Evolutionary conservation across 2,113 vertebrate species (phyloP), one percentile per base, ranked within the genome.

Genomic region (Ahaetulla prasina): DNA sequence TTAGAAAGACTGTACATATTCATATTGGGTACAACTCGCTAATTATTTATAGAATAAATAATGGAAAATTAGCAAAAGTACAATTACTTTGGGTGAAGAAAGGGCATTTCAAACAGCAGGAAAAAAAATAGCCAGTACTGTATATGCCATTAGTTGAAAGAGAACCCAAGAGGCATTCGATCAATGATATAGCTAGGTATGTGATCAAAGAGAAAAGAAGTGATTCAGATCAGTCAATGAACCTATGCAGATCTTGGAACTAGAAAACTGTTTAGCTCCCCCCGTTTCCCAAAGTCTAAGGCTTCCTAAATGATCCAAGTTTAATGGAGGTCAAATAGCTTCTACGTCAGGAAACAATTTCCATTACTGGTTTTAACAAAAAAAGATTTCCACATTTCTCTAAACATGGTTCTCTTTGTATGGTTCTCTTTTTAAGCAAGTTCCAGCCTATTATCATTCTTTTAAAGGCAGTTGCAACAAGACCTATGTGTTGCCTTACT

Each of bases 261-360:
- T 14, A 60, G 89, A 52, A 1, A 35, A 10, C 95, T 94, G 90
- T 94, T 10, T 91, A 86, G 52, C 39, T n/a, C 43, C 30, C 55
- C 30, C 11, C 30, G 5, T 5, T 45, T 54, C 86, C 94, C 92
- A 12, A 8, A 91, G 88, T 50, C 54, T 0, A 0, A 49, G 74
- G 57, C 91, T 90, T 90, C 0, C 0, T 93, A 89, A 93, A 94
- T 89, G 0, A 47, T 60, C 93, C 4, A 5, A 50, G 49, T 50
- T 50, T 50, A 50, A 74, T 35, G 68, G 68, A 35, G 16, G 16
- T 35, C n/a, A 74, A 18, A 74, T 74, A 74, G n/a, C 16, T 74
- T 35, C 68, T 74, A 74, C 30, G 60, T 30, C 60, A 30, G 60
- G 60, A 63, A 63, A 39, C 6, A 18, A 2, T 74, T 74, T n/a